Evolutionary conservation across 92 coral and sea anemone species (phyloP).

Genomic region (Epizoanthus ramosus): DNA sequence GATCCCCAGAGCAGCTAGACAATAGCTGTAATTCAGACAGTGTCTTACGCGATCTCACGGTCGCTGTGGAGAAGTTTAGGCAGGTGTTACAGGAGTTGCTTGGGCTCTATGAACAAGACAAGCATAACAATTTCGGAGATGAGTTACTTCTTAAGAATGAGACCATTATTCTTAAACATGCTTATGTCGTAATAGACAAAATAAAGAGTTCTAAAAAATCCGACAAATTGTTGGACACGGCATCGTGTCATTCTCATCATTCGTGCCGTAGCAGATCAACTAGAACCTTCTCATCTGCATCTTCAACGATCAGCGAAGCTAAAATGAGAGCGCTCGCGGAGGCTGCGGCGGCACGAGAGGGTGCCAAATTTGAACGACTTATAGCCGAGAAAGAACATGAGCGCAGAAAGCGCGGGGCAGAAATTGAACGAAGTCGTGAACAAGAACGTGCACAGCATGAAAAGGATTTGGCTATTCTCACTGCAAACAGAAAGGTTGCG

Average conservation of each 20-base stretch:
- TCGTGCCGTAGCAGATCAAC: no score
- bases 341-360: constrained; percentile 64
- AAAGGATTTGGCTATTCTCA: constrained; percentile 53
- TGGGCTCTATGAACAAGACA: constrained; percentile 42
- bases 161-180: no score
- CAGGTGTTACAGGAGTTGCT: constrained; percentile 39
- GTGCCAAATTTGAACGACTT: constrained; percentile 50
- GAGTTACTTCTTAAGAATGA: constrained; percentile 39
- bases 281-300: constrained; percentile 25
- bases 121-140: constrained; percentile 20
- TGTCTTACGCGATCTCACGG: no score
- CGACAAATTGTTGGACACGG: constrained; percentile 45
- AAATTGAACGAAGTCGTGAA: constrained; percentile 23
- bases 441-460: constrained; percentile 57
- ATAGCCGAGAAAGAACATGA: constrained; percentile 57
- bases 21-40: no score
- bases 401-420: constrained; percentile 52
- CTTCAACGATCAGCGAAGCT: constrained; percentile 35
- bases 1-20: no score
- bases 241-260: constrained; percentile 21
- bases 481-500: constrained; percentile 51
- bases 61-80: no score
- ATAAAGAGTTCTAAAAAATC: no score
- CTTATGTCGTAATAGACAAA: no score
- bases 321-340: constrained; percentile 51